These are phyloP conservation scores for Ambastaia sidthimunki DNA, from an alignment of 2,797 vertebrate genomes.

Conservation along the genomic window DNA sequence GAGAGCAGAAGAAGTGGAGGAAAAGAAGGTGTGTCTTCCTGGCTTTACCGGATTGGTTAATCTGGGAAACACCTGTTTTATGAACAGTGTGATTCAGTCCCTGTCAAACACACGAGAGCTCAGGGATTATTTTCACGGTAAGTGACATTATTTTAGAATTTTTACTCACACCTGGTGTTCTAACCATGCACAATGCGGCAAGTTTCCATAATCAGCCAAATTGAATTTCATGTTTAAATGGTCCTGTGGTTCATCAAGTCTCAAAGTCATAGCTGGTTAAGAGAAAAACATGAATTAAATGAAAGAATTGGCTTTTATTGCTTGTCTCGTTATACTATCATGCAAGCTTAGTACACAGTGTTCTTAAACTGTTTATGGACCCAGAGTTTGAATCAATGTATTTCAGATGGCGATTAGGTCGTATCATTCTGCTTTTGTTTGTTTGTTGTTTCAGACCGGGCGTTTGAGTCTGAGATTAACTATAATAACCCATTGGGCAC, in stretches of 20 bases:
- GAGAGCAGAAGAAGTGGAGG: constrained; percentile 90
- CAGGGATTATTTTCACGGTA: constrained; percentile 97
- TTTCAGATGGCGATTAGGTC: neutral
- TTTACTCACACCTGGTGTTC: neutral
- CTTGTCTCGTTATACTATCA: neutral
- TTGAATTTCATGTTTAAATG: neutral
- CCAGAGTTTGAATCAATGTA: neutral
- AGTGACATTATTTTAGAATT: constrained; percentile 54
- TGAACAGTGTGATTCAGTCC: constrained; percentile 99
- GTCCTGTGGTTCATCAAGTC: neutral
- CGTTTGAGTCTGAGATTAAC: constrained; percentile 96
- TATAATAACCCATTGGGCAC: constrained; percentile 95
- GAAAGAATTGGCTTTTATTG: neutral
- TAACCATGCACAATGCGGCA: neutral
- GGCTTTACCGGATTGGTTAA: constrained; percentile 97
- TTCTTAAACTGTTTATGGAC: no score
- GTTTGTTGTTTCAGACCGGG: constrained; percentile 81
- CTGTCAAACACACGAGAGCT: constrained; percentile 97
- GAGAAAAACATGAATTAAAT: neutral
- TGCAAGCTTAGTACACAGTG: no score
- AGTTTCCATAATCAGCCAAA: neutral
- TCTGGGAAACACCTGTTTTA: constrained; percentile 98
- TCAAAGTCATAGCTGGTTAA: neutral
- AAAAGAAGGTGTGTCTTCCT: constrained; percentile 93
- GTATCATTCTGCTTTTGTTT: neutral